These are phyloP conservation scores for Apis dorsata DNA, from an alignment of 1,140 invertebrate genomes.

Conservation along the genomic window DNA sequence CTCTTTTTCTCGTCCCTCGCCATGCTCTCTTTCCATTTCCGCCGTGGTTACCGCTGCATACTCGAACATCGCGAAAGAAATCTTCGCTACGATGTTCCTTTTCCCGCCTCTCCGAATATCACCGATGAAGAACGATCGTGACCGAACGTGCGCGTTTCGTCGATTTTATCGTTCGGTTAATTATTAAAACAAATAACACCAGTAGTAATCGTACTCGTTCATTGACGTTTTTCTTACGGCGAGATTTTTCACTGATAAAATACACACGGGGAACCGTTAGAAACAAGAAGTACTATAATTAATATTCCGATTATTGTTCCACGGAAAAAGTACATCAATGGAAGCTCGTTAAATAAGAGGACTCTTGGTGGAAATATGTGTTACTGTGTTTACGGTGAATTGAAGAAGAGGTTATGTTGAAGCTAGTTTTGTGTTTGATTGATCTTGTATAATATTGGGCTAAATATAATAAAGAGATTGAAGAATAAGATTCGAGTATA, in stretches of 20 bases:
- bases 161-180: background rate
- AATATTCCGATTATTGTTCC: background rate
- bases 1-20: constrained; percentile 15
- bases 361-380: constrained; percentile 14
- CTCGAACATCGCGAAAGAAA: background rate
- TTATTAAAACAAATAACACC: constrained; percentile 41
- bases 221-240: background rate
- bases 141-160: no score
- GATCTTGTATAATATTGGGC: no score
- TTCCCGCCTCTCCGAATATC: background rate
- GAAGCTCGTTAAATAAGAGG: constrained; percentile 16
- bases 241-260: background rate
- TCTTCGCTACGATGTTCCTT: background rate
- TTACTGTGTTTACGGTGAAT: background rate
- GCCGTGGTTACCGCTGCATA: background rate
- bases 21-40: constrained; percentile 47
- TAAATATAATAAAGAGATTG: no score
- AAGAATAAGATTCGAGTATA: no score
- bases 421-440: no score
- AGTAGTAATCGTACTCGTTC: background rate
- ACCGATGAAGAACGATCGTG: background rate
- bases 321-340: constrained; percentile 19
- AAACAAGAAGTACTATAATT: background rate
- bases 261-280: no score
- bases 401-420: background rate